These are phyloP conservation scores for Zootermopsis nevadensis DNA, from an alignment of 2,888 invertebrate species.

Conservation along the genomic window DNA sequence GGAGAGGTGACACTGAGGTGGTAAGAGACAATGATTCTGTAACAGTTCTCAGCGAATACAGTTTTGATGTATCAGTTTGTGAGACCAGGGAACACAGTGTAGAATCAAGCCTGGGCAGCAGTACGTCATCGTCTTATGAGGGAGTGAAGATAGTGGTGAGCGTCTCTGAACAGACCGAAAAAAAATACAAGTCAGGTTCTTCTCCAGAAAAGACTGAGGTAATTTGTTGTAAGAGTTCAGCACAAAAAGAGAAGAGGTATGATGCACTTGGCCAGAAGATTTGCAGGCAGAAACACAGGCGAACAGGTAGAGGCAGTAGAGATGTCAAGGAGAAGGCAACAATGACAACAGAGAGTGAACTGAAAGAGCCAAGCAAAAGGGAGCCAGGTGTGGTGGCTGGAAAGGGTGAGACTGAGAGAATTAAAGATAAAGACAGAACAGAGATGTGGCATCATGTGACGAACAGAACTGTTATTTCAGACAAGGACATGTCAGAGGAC, in stretches of 20 bases:
- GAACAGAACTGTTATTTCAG: neutral
- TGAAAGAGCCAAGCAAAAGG: neutral
- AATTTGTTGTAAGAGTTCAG: neutral
- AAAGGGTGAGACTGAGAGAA: neutral
- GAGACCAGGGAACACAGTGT: neutral
- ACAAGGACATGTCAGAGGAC: constrained; percentile 38
- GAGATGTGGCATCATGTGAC: neutral
- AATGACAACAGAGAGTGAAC: neutral
- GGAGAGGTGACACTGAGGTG: neutral
- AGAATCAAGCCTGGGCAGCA: neutral
- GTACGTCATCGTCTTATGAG: constrained; percentile 10
- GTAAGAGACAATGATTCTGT: neutral
- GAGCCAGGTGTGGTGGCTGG: neutral
- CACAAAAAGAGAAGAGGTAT: neutral
- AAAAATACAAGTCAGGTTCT: neutral
- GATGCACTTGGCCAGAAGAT: neutral
- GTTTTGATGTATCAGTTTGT: constrained; percentile 2
- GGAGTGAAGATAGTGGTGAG: constrained; percentile 24
- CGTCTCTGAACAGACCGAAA: constrained; percentile 9
- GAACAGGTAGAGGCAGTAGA: neutral
- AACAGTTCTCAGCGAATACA: constrained; percentile 51
- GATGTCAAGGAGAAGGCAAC: neutral
- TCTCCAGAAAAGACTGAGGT: neutral
- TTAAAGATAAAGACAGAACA: neutral
- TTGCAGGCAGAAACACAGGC: neutral